Evolutionary conservation across 1,140 invertebrate species (phyloP).

Genomic region (Eupeodes corollae): DNA sequence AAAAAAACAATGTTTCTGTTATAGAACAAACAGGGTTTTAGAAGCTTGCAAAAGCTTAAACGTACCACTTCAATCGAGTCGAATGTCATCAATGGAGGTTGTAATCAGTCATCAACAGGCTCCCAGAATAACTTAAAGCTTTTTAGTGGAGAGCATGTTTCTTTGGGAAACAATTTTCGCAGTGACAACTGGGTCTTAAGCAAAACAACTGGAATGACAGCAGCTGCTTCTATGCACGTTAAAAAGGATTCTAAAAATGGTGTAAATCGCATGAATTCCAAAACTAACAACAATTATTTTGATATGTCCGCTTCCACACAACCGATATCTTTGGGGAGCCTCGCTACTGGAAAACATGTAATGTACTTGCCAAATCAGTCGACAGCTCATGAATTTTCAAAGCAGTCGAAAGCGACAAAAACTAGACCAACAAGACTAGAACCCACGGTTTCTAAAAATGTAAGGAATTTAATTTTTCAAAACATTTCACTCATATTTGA

Average conservation of each 20-base stretch:
- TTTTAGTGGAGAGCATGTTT: no score
- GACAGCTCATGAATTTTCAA: no score
- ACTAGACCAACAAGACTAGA: no score
- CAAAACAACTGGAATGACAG: constrained; percentile 4
- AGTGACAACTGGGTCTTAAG: constrained; percentile 51
- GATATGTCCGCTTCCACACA: not conserved
- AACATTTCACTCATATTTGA: not conserved
- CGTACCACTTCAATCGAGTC: constrained; percentile 52
- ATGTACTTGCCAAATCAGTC: constrained; percentile 62
- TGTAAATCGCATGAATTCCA: not conserved
- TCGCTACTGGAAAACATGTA: constrained; percentile 48
- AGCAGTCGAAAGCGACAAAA: no score
- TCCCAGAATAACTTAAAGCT: not conserved
- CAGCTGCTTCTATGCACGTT: no score
- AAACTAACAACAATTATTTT: constrained; percentile 2
- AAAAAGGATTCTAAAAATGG: not conserved
- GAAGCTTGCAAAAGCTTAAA: constrained; percentile 54
- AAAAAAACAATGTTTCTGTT: not conserved
- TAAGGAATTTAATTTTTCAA: no score
- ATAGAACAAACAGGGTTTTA: constrained; percentile 34
- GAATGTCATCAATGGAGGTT: not conserved
- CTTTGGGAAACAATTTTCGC: constrained; percentile 1
- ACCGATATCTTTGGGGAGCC: constrained; percentile 14
- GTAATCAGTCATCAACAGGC: not conserved
- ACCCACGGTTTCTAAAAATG: no score